Evolutionary conservation across 2,888 invertebrate genomes (phyloP), one percentile per base, ranked within the genome.

Genomic region (Dryococelus australis): DNA sequence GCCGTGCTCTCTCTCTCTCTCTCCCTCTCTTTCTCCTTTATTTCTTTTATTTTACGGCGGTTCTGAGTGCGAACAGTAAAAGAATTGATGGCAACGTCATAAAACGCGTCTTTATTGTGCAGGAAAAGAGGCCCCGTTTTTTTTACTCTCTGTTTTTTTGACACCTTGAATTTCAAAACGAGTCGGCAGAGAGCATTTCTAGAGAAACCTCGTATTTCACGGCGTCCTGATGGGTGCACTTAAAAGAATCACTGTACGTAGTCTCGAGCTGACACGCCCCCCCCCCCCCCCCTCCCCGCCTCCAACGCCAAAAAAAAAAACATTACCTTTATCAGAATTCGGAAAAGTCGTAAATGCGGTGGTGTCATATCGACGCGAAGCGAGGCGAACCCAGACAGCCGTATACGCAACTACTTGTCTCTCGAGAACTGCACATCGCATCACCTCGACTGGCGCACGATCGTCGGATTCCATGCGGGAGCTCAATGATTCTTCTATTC

Each of bases 31-130:
- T 4, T 47, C 2, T 6, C n/a, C 65, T 65, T 65, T 65, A 8
- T n/a, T 65, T 10, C 65, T 65, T n/a, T 65, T 65, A 20, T n/a
- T 65, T 65, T n/a, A 65, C 65, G 65, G 65, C 65, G 0, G 20
- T 24, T 24, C 65, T 65, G 65, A 65, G 65, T 65, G 65, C 65
- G 65, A 65, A 65, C 65, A 65, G 65, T 65, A 65, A 65, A 65
- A 65, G 65, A 65, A 65, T 65, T 65, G 65, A 65, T 65, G 65
- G 65, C 65, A 65, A 20, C 10, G 65, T 16, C 65, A 24, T 65
- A 65, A 65, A 65, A 24, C 65, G 65, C 65, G 65, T 24, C n/a
- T 65, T 65, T 65, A 65, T 65, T 65, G 65, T 65, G 65, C 10
- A 65, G 65, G 65, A 20, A 65, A 65, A 65, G 16, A 20, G 16